Evolutionary conservation across 1,140 invertebrate species (phyloP).

Genomic region (Diorhabda sublineata): DNA sequence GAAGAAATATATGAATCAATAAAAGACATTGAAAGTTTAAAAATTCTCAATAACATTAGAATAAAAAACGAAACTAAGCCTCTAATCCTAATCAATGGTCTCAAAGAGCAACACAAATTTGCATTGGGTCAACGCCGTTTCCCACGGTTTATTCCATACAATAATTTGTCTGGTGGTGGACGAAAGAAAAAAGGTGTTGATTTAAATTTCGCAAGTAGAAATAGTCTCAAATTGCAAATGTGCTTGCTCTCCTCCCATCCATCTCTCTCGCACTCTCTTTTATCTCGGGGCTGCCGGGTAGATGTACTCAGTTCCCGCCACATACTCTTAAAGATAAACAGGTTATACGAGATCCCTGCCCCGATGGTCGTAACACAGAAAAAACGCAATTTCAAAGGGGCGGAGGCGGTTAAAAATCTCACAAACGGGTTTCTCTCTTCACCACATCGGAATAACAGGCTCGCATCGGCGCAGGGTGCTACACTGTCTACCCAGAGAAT

Average conservation of each 20-base stretch:
- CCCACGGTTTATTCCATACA: conserved; percentile 4
- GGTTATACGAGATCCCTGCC: conserved; percentile 42
- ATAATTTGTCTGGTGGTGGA: conserved; percentile 16
- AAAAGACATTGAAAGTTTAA: neutral
- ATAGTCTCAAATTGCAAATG: conserved; percentile 35
- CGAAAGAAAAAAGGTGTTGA: conserved; percentile 32
- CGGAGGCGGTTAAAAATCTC: conserved; percentile 44
- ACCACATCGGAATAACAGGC: conserved; percentile 11
- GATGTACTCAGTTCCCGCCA: conserved; percentile 24
- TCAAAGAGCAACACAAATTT: conserved; percentile 4
- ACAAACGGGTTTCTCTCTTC: conserved; percentile 21
- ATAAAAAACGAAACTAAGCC: neutral
- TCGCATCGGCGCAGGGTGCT: neutral
- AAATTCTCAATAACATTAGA: neutral
- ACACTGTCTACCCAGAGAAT: too few species aligned
- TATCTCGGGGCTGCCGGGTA: conserved; percentile 17
- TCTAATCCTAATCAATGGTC: neutral
- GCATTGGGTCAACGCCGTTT: conserved; percentile 8
- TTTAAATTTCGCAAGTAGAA: conserved; percentile 38
- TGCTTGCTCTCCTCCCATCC: conserved; percentile 9
- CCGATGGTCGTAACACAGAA: conserved; percentile 26
- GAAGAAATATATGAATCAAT: too few species aligned
- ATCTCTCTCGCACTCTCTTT: neutral
- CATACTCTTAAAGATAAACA: conserved; percentile 32
- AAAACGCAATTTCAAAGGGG: conserved; percentile 41